Percentiles rank a stretch among this genome's conserved stretches.
phyloP scores from a whole-genome alignment of 2,888 invertebrate species.

The Petrolisthes manimaculis region DNA sequence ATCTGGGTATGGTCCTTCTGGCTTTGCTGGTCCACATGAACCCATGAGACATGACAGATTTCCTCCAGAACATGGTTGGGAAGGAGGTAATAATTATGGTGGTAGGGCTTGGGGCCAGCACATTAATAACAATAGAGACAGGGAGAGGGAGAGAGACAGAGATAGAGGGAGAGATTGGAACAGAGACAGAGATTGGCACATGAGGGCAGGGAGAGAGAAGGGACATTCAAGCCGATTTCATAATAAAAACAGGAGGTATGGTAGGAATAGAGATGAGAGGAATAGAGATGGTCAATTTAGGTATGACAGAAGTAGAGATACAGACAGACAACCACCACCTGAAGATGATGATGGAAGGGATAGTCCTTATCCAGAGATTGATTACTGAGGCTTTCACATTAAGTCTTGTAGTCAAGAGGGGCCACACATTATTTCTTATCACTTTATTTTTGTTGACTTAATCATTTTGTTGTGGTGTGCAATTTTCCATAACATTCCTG shows the following conservation, averaged over 20 bases:
- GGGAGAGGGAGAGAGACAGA: constrained; percentile 20
- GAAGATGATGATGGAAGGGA: constrained; percentile 25
- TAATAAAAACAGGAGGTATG: neutral
- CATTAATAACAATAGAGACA: constrained; percentile 13
- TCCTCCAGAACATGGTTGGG: constrained; percentile 29
- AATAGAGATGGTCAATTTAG: constrained; percentile 3
- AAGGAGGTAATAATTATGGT: constrained; percentile 29
- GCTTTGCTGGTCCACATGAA: constrained; percentile 21
- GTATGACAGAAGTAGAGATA: constrained; percentile 14
- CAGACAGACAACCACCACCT: neutral
- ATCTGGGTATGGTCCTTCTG: constrained; percentile 21
- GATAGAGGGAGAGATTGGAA: constrained; percentile 24
- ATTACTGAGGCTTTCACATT: constrained; percentile 10
- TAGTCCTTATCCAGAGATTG: constrained; percentile 34
- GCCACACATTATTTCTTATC: neutral
- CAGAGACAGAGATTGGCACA: constrained; percentile 37
- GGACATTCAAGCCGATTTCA: constrained; percentile 32
- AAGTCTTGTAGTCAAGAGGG: neutral
- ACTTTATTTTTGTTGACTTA: too few species aligned
- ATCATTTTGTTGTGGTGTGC: too few species aligned
- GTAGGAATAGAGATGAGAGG: constrained; percentile 7
- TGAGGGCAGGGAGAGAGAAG: constrained; percentile 14
- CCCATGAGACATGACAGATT: constrained; percentile 13
- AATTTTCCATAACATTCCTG: too few species aligned
- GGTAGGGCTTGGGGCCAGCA: constrained; percentile 33